A percentile compares a stretch with the other conserved stretches of the same genome.
Conservation (phyloP, 2,888 invertebrate species). For the Caenorhabditis zanzibari region DNA sequence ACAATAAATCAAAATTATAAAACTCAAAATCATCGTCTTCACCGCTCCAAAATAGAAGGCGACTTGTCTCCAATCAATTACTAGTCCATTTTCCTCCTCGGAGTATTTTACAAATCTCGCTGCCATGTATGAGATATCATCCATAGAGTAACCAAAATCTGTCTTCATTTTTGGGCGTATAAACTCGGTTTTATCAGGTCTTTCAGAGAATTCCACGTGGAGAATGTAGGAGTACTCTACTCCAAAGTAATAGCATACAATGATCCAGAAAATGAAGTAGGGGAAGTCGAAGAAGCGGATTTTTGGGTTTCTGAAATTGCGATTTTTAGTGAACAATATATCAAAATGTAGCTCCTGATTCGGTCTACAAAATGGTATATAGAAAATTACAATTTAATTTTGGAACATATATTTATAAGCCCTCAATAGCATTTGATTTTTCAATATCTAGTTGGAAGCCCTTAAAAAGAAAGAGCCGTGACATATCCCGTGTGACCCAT, state of each 20-base stretch:
- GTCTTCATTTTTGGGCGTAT: conserved; percentile 26
- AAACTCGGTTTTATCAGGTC: conserved; percentile 37
- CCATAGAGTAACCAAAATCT: conserved; percentile 29
- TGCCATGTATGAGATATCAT: conserved; percentile 38
- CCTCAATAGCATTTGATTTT: too few relatives aligned
- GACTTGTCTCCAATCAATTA: conserved; percentile 36
- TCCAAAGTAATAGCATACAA: conserved; percentile 32
- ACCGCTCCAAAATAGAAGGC: conserved; percentile 42
- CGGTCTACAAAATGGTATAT: too few relatives aligned
- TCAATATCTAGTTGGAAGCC: too few relatives aligned
- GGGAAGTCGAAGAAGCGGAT: conserved; percentile 46
- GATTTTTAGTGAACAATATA: too few relatives aligned
- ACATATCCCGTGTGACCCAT: too few relatives aligned
- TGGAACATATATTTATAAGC: too few relatives aligned
- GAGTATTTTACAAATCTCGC: conserved; percentile 29
- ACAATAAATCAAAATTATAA: conserved; percentile 27
- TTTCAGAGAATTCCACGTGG: conserved; percentile 37
- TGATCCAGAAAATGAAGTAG: conserved; percentile 32
- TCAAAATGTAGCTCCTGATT: too few relatives aligned
- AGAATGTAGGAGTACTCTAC: conserved; percentile 34
- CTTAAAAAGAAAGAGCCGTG: too few relatives aligned
- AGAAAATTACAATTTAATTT: too few relatives aligned
- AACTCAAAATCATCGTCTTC: conserved; percentile 44
- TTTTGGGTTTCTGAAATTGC: conserved; percentile 32
- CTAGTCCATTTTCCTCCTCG: background rate